A percentile compares a stretch with the other conserved stretches of the same genome.
Evolutionary conservation across 2,888 invertebrate species (phyloP).

Genomic region (Lydus trimaculatus): DNA sequence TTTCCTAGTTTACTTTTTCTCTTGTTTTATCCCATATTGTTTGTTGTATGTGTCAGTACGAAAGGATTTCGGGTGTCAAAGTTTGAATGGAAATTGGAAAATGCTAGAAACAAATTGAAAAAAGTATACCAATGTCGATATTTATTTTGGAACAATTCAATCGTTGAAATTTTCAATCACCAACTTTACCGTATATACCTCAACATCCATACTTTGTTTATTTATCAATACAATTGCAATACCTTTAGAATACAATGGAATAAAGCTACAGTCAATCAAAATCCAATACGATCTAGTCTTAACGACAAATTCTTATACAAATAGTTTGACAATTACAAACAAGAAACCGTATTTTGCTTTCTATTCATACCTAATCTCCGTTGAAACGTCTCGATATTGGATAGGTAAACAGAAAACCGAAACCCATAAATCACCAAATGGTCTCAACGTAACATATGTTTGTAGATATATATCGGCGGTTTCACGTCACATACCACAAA

Average conservation of each 20-base stretch:
- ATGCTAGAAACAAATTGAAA: not conserved
- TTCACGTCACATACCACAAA: constrained; percentile 46
- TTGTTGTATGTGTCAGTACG: not conserved
- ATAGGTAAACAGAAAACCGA: constrained; percentile 49
- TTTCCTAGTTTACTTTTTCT: not conserved
- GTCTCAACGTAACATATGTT: constrained; percentile 44
- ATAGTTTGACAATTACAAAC: constrained; percentile 42
- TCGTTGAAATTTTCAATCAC: not conserved
- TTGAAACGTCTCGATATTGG: constrained; percentile 46
- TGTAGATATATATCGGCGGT: constrained; percentile 46
- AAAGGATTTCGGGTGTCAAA: not conserved
- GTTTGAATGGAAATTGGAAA: not conserved
- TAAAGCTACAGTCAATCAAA: not conserved
- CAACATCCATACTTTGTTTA: not conserved
- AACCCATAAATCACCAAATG: constrained; percentile 49
- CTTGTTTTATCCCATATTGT: not conserved
- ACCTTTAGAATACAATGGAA: not conserved
- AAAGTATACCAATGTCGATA: not conserved
- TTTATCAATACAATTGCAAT: not conserved
- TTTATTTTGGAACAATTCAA: not conserved
- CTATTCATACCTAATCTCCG: constrained; percentile 47
- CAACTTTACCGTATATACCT: not conserved
- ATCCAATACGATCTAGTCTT: constrained; percentile 1
- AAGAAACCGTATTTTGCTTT: constrained; percentile 34
- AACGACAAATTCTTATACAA: constrained; percentile 27